These are phyloP conservation scores for Chiroxiphia lanceolata DNA, from an alignment of 2,797 vertebrate genomes.

Conservation along the genomic window DNA sequence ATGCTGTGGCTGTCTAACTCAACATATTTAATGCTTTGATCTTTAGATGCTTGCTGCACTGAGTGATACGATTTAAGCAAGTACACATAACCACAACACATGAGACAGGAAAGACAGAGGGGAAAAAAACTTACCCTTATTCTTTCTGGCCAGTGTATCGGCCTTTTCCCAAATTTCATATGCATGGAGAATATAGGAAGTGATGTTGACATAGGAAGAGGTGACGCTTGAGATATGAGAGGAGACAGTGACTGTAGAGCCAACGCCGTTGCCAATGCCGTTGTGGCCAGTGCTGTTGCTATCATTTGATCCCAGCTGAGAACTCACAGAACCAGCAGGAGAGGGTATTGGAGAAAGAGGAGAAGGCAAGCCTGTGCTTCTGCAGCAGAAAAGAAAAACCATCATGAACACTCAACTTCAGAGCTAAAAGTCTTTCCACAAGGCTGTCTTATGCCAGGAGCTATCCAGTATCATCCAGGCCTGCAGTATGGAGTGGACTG, in stretches of 20 bases:
- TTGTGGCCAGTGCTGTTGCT: conserved; percentile 45
- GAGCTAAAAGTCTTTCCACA: neutral
- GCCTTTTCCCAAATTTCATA: conserved; percentile 92
- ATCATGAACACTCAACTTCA: neutral
- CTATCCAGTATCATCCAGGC: neutral
- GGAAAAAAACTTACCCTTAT: conserved; percentile 80
- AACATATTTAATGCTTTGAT: neutral
- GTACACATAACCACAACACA: neutral
- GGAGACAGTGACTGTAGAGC: conserved; percentile 77
- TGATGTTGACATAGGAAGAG: conserved; percentile 89
- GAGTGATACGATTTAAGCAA: neutral
- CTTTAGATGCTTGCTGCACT: neutral
- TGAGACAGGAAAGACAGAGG: neutral
- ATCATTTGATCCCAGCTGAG: conserved; percentile 73
- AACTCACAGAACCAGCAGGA: conserved; percentile 78
- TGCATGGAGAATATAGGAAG: conserved; percentile 85
- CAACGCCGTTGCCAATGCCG: neutral
- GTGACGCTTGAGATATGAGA: conserved; percentile 84
- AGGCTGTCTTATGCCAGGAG: neutral
- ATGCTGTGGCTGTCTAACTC: neutral
- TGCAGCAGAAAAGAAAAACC: conserved; percentile 45
- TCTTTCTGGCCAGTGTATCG: conserved; percentile 79
- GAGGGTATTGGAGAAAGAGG: conserved; percentile 82
- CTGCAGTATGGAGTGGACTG: neutral
- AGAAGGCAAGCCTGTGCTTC: conserved; percentile 82